A percentile compares a stretch with the other conserved stretches of the same genome.
These are phyloP conservation scores for Euglossa dilemma DNA, from an alignment of 1,140 invertebrate species.

Conservation along the genomic window DNA sequence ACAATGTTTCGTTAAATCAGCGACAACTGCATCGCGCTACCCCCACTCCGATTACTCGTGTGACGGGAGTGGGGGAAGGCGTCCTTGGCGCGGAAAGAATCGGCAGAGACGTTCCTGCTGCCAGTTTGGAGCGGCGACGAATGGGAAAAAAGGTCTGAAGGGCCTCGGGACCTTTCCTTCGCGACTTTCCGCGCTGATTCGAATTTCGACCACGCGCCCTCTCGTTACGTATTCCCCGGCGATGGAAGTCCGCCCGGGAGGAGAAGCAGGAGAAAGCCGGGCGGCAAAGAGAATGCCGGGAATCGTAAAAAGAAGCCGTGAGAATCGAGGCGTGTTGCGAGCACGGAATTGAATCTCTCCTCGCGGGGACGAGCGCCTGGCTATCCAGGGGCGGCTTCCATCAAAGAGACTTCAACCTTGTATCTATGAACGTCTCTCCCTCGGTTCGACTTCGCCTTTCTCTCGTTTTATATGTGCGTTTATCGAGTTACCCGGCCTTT, in stretches of 20 bases:
- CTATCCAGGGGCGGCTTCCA: slow-evolving; percentile 52
- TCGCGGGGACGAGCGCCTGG: slow-evolving; percentile 41
- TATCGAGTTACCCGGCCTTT: background rate
- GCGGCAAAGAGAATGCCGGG: slow-evolving; percentile 55
- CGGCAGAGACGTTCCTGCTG: background rate
- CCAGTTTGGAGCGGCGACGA: background rate
- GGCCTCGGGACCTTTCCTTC: slow-evolving; percentile 41
- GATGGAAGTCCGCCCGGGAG: slow-evolving; percentile 46
- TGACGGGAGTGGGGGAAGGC: background rate
- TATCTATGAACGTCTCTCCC: slow-evolving; percentile 44
- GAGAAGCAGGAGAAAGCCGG: slow-evolving; percentile 12
- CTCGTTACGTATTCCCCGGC: slow-evolving; percentile 59
- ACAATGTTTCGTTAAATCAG: too few relatives aligned
- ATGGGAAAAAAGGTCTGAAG: background rate
- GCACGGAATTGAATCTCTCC: slow-evolving; percentile 74
- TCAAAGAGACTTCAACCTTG: slow-evolving; percentile 58
- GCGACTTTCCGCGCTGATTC: slow-evolving; percentile 45
- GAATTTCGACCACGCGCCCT: slow-evolving; percentile 61
- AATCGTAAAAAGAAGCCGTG: slow-evolving; percentile 72
- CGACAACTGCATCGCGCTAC: slow-evolving; percentile 19
- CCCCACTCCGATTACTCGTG: background rate
- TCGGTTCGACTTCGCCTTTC: background rate
- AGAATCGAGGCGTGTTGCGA: slow-evolving; percentile 71
- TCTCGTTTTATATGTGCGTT: background rate
- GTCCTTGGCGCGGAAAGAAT: slow-evolving; percentile 25